phyloP scores from a whole-genome alignment of 92 coral and sea anemone genomes.

The Phenganax marumi region DNA sequence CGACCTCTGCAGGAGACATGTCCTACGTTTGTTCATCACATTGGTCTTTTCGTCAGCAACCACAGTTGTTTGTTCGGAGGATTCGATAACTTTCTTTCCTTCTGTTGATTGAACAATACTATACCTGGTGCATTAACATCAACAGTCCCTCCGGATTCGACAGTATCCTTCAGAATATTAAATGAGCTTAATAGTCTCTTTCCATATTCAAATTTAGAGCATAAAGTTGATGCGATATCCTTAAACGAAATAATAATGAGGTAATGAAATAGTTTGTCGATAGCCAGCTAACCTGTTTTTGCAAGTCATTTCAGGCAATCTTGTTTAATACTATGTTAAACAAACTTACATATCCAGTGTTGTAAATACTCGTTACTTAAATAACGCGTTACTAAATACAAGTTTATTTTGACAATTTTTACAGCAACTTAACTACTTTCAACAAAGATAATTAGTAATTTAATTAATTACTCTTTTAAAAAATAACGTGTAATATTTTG shows the following conservation, averaged over 20 bases:
- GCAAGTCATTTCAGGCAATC: too few species aligned
- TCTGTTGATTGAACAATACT: not conserved
- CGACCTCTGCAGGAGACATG: slow-evolving; percentile 7
- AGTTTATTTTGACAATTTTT: too few species aligned
- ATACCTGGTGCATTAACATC: not conserved
- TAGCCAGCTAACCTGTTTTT: too few species aligned
- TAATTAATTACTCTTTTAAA: too few species aligned
- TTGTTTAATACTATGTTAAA: too few species aligned
- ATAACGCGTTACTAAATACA: too few species aligned
- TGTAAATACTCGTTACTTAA: too few species aligned
- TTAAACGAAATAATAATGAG: not conserved
- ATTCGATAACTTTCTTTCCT: not conserved
- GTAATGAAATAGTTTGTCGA: too few species aligned
- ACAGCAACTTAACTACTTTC: too few species aligned
- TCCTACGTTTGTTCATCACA: not conserved
- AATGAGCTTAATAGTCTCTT: slow-evolving; percentile 21
- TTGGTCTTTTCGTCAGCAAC: not conserved
- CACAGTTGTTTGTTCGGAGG: not conserved
- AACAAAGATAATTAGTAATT: too few species aligned
- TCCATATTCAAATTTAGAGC: not conserved
- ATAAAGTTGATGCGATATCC: not conserved
- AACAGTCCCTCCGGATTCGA: slow-evolving; percentile 3
- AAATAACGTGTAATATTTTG: too few species aligned
- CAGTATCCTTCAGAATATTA: not conserved
- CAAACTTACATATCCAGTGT: too few species aligned